Evolutionary conservation across 1,140 invertebrate species (phyloP), one percentile per base, ranked within the genome.

Genomic region (Lepidurus packardi): DNA sequence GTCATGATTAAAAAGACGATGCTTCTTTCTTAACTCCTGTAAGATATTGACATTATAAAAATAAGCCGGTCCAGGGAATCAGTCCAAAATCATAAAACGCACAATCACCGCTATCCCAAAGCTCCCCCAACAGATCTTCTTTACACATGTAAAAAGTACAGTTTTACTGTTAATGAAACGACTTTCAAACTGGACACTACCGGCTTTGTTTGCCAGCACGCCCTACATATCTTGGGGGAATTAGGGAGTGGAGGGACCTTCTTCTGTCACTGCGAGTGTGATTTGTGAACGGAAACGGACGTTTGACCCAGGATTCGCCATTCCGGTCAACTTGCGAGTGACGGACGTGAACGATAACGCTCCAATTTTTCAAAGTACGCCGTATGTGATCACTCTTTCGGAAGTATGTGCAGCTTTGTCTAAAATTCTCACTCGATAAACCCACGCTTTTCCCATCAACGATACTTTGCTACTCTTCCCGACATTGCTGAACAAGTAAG

Each of bases 301-400:
- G 7, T 77, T 43, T 24, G 76, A 42, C 75, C 80, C 94, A 92
- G 93, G 90, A 80, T 94, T 95, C 83, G 90, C 92, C 9, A 94
- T 96, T 82, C 94, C 94, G 10, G 91, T 96, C 34, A 94, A 94
- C 82, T 92, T 97, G 73, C 88, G 94, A 80, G 94, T 96, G n/a
- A 94, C 91, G 34, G 95, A 97, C 86, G 94, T 92, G 24, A 97
- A 97, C 84, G 94, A 97, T 85, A 96, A 96, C 86, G 74, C 92
- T 7, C 94, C 94, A 0, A 86, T 90, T 81, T 95, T 95, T 86
- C 86, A 91, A 43, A 93, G 92, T 79, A 91, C 92, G 7, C 93
- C 93, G 7, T 95, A 94, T 83, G 87, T 90, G 13, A 86, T 94
- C 75, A 92, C 94, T 81, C 90, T 96, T 77, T 94, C 92, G 0